Evolutionary conservation across 1,140 invertebrate genomes (phyloP).

Genomic region (Ostrea edulis): DNA sequence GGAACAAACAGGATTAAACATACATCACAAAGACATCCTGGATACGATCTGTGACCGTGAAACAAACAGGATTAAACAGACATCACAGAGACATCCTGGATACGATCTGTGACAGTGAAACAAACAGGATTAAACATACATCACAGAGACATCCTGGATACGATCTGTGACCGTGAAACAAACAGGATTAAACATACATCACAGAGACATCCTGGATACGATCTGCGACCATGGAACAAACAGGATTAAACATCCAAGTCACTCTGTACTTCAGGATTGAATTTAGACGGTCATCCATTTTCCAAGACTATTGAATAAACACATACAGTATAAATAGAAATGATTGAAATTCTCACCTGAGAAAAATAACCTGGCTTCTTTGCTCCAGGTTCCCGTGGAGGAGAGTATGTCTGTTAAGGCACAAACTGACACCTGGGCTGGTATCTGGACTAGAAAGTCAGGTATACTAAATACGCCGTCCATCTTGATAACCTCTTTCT

Average conservation of each 20-base stretch:
- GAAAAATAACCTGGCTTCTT: constrained; percentile 10
- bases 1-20: background rate
- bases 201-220: background rate
- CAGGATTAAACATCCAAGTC: too few species aligned
- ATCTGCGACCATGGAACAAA: background rate
- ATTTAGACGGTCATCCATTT: too few species aligned
- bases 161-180: too few species aligned
- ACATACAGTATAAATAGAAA: background rate
- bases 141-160: too few species aligned
- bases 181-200: constrained; percentile 39
- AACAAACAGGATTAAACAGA: too few species aligned
- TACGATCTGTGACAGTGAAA: too few species aligned
- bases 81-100: too few species aligned
- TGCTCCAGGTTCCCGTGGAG: background rate
- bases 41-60: too few species aligned
- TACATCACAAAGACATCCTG: too few species aligned
- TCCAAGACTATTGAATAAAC: too few species aligned
- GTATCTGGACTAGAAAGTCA: constrained; percentile 41
- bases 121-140: too few species aligned
- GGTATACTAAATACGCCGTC: constrained; percentile 53
- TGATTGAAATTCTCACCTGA: background rate
- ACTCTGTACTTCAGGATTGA: too few species aligned
- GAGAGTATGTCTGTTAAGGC: constrained; percentile 57
- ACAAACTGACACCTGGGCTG: constrained; percentile 59
- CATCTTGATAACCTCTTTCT: constrained; percentile 34